Evolutionary conservation across 2,888 invertebrate genomes (phyloP), one percentile per base, ranked within the genome.

Genomic region (Nematopogon swammerdamellus): DNA sequence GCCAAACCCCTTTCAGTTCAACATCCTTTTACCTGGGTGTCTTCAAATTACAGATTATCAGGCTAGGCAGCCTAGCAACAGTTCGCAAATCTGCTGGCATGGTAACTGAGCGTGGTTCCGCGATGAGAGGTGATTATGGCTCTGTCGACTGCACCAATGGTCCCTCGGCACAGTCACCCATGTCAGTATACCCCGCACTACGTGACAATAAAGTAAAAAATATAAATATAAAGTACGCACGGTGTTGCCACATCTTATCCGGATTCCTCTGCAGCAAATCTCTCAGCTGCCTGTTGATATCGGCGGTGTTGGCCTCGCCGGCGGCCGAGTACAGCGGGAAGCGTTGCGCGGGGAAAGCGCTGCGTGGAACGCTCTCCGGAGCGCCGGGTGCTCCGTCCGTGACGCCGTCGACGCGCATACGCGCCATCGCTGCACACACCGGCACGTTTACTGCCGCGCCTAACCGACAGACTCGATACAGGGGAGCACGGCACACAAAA

Each of bases 251-350:
- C 62, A 83, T 75, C 57, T 84, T 79, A 43, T 79, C 84, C 52
- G 90, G 88, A 59, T 90, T 91, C 47, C 90, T 77, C 64, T 92
- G 92, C 50, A 94, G 75, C 54, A 94, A 70, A 64, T 93, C 92
- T 20, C 93, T 74, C 45, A 94, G 75, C 61, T 95, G 94, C 3
- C 89, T 80, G 61, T 89, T 89, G 61, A 87, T 70, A 57, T 75
- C 72, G 49, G 73, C 73, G 53, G 63, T 68, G 58, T 64, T 68
- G 50, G 49, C 18, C 53, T 43, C 46, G 53, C 54, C 18, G 51
- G 54, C n/a, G 59, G 80, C 82, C 55, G 83, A 73, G 62, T 81
- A 81, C 30, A 72, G 63, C 57, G 69, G 82, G 61, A 77, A 75
- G 52, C 77, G 64, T 47, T 72, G 81, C 56, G 66, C 74, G 51